Percentiles rank a stretch among this genome's conserved stretches.
phyloP scores from a whole-genome alignment of 2,797 vertebrate genomes.

The Lutjanus campechanus region DNA sequence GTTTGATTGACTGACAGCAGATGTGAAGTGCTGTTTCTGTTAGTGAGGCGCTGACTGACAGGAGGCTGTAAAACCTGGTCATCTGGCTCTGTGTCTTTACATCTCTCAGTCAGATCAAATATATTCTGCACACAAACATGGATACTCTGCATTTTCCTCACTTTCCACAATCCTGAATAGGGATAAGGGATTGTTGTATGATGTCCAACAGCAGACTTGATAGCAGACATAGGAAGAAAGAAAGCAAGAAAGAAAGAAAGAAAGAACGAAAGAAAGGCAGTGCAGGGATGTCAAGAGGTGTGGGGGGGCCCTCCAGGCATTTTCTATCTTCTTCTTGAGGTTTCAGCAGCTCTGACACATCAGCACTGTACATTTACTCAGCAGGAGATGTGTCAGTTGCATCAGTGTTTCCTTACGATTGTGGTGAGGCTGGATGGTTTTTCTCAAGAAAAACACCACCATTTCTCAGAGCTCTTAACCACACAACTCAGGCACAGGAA shows the following conservation, averaged over 20 bases:
- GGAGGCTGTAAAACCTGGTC: not conserved
- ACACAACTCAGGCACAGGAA: conserved; percentile 31
- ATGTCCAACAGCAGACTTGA: not conserved
- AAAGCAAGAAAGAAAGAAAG: not conserved
- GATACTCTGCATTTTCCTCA: too few relatives aligned
- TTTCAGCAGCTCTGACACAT: conserved; percentile 49
- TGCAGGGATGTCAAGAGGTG: not conserved
- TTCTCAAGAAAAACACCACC: conserved; percentile 23
- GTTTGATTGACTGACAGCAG: conserved; percentile 25
- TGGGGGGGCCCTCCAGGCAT: conserved; percentile 3
- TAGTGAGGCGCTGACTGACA: not conserved
- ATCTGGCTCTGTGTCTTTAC: not conserved
- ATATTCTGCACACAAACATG: not conserved
- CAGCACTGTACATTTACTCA: conserved; percentile 41
- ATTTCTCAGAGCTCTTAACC: conserved; percentile 52
- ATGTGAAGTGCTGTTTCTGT: not conserved
- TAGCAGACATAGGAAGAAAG: not conserved
- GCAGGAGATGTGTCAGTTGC: conserved; percentile 44
- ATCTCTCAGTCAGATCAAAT: not conserved
- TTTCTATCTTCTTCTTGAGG: conserved; percentile 20
- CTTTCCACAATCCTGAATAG: not conserved
- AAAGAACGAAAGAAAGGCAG: not conserved
- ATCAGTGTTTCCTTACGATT: conserved; percentile 52
- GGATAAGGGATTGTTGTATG: not conserved
- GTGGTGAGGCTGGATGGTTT: conserved; percentile 15